A percentile compares a stretch with the other conserved stretches of the same genome.
These are phyloP conservation scores for Hetaerina americana DNA, from an alignment of 1,140 invertebrate species.

Conservation along the genomic window DNA sequence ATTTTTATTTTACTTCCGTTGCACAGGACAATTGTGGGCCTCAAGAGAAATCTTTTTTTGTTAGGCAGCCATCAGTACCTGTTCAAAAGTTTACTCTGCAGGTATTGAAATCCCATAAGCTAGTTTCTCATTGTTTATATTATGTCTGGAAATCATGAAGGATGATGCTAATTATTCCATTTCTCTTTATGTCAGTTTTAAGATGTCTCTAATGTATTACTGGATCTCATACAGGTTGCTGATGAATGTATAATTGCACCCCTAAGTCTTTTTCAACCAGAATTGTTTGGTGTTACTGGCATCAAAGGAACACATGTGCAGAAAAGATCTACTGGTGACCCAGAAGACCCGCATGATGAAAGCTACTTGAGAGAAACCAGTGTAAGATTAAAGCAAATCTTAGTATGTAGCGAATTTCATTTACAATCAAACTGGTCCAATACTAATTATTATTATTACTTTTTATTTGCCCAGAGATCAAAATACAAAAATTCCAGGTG, in stretches of 20 bases:
- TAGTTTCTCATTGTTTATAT: no score
- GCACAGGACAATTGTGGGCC: conserved; percentile 65
- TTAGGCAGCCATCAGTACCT: conserved; percentile 56
- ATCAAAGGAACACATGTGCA: conserved; percentile 55
- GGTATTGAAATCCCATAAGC: no score
- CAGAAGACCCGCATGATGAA: conserved; percentile 88
- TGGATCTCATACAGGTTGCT: conserved; percentile 51
- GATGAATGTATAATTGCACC: conserved; percentile 90
- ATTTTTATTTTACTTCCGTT: conserved; percentile 10
- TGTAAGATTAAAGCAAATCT: conserved; percentile 39
- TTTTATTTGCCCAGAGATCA: no score
- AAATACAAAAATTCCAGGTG: no score
- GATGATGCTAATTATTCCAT: no score
- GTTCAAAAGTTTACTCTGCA: conserved; percentile 58
- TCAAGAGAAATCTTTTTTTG: conserved; percentile 61
- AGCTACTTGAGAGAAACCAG: conserved; percentile 81
- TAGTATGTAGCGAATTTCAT: no score
- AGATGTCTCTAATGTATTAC: no score
- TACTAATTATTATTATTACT: no score
- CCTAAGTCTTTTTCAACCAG: conserved; percentile 75
- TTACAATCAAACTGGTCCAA: no score
- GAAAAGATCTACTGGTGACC: conserved; percentile 60
- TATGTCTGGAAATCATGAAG: no score
- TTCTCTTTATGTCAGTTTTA: no score
- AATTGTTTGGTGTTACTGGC: conserved; percentile 74